Conservation (phyloP, 2,113 vertebrate species). For the Leptosomus discolor region DNA sequence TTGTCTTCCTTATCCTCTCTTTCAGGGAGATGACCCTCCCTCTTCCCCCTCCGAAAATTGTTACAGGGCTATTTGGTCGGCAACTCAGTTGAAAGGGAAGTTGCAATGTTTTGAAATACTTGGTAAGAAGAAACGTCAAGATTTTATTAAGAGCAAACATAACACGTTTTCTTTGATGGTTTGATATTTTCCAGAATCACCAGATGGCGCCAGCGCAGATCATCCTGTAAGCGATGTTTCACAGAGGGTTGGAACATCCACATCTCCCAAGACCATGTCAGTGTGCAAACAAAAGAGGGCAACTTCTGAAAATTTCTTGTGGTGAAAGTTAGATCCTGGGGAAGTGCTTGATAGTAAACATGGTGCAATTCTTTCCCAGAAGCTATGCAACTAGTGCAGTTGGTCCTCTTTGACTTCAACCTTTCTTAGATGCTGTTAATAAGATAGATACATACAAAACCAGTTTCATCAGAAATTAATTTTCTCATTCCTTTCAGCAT, state of each 20-base stretch:
- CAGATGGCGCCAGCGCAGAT: conserved; percentile 53
- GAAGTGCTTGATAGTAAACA: background rate
- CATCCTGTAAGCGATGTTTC: background rate
- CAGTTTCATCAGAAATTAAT: background rate
- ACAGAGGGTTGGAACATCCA: background rate
- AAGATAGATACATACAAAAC: background rate
- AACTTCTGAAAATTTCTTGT: background rate
- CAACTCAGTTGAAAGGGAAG: background rate
- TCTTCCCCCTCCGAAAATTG: background rate
- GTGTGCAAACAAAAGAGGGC: background rate
- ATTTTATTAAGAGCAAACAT: background rate
- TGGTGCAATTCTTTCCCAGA: background rate
- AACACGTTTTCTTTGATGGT: background rate
- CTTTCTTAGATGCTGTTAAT: background rate
- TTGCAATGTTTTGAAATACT: background rate
- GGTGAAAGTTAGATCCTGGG: background rate
- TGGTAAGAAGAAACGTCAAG: background rate
- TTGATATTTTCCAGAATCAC: conserved; percentile 29
- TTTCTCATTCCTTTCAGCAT: background rate
- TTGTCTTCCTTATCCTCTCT: background rate
- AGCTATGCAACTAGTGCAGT: background rate
- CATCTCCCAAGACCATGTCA: background rate
- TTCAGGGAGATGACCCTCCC: background rate
- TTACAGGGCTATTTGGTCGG: background rate
- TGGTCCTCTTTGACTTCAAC: background rate